Evolutionary conservation across 2,797 vertebrate species (phyloP).

Genomic region (Scomberomorus guttatus): DNA sequence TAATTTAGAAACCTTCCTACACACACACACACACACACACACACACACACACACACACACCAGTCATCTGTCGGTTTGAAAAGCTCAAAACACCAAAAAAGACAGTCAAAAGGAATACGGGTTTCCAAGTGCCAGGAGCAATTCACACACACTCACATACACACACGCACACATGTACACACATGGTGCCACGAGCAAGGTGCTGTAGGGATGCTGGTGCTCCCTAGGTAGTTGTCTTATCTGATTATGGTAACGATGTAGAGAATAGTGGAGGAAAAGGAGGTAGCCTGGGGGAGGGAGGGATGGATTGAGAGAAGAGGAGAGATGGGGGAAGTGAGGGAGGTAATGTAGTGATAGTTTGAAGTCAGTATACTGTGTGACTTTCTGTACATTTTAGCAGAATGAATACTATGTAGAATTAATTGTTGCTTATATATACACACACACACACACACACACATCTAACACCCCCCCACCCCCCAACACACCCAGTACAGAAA

Average conservation of each 20-base stretch:
- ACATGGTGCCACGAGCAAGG: conserved; percentile 82
- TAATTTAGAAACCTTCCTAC: conserved; percentile 69
- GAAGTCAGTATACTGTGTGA: conserved; percentile 46
- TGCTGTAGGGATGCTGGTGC: conserved; percentile 81
- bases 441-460: too few relatives aligned
- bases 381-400: conserved; percentile 35
- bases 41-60: conserved; percentile 51
- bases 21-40: conserved; percentile 36
- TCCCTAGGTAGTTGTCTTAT: conserved; percentile 87
- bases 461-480: too few relatives aligned
- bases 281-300: conserved; percentile 75
- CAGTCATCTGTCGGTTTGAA: conserved; percentile 79
- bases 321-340: conserved; percentile 59
- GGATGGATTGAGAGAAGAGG: conserved; percentile 60
- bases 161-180: conserved; percentile 36
- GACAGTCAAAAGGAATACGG: conserved; percentile 80
- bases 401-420: not conserved
- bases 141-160: conserved; percentile 57
- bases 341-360: conserved; percentile 65
- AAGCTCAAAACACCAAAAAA: conserved; percentile 82
- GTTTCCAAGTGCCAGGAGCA: conserved; percentile 80
- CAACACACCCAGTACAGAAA: too few relatives aligned
- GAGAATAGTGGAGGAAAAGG: conserved; percentile 78
- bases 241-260: conserved; percentile 87
- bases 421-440: not conserved